Evolutionary conservation across 1,140 invertebrate species (phyloP).

Genomic region (Maniola jurtina): DNA sequence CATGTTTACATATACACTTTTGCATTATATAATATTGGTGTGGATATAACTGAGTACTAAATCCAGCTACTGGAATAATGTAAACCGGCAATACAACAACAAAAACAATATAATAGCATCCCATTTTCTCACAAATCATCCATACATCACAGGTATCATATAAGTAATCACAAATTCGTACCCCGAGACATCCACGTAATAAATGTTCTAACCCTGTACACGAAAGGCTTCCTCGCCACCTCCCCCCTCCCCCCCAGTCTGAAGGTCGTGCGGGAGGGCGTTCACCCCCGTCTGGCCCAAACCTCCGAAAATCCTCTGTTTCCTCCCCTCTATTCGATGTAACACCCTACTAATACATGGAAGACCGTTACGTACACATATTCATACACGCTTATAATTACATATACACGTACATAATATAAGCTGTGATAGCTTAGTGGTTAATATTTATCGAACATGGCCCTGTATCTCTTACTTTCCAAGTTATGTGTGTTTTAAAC

Average conservation of each 20-base stretch:
- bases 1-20: no score
- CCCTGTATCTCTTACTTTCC: no score
- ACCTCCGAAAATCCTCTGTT: constrained; percentile 32
- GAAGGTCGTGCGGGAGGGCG: constrained; percentile 64
- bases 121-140: no score
- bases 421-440: no score
- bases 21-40: no score
- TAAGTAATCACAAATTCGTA: constrained; percentile 20
- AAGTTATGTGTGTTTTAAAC: no score
- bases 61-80: no score
- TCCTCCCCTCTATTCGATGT: constrained; percentile 17
- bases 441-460: no score
- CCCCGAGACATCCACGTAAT: constrained; percentile 30
- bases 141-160: not conserved
- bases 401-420: no score
- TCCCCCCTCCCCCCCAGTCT: constrained; percentile 54
- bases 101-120: no score
- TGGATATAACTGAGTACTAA: no score
- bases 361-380: not conserved
- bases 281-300: constrained; percentile 49
- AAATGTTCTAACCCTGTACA: constrained; percentile 27
- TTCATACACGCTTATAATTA: not conserved
- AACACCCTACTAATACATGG: constrained; percentile 10
- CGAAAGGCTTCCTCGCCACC: constrained; percentile 54
- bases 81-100: no score